A percentile compares a stretch with the other conserved stretches of the same genome.
Evolutionary conservation across 2,113 vertebrate species (phyloP).

Genomic region (Ciconia boyciana): DNA sequence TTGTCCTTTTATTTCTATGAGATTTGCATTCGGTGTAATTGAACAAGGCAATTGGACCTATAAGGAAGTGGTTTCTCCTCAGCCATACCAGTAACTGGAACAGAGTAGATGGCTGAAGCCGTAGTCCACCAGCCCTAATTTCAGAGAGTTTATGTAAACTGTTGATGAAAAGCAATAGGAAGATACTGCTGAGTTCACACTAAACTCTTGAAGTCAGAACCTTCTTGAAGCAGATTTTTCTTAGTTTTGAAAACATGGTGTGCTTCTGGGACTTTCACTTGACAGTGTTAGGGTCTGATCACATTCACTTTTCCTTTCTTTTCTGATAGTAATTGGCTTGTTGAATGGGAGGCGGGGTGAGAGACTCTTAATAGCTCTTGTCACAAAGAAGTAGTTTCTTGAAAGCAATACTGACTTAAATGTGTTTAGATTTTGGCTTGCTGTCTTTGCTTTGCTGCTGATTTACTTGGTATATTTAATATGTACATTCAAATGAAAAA

Average conservation of each 20-base stretch:
- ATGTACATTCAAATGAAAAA: neutral
- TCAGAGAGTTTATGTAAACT: fast-evolving
- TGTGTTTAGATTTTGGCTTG: neutral
- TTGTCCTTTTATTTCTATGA: neutral
- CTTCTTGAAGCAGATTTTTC: neutral
- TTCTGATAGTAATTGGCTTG: neutral
- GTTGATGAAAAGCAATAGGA: neutral
- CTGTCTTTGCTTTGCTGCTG: neutral
- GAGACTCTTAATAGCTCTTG: neutral
- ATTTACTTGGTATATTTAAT: fast-evolving
- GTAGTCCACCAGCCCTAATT: fast-evolving
- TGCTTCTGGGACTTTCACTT: neutral
- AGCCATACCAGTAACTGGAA: fast-evolving
- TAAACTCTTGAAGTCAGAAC: neutral
- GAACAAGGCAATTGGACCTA: neutral
- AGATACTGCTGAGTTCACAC: neutral
- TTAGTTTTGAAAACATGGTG: neutral
- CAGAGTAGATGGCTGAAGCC: fast-evolving
- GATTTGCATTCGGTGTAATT: neutral
- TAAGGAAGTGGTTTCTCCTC: neutral
- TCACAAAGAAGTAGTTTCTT: neutral
- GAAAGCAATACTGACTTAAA: neutral
- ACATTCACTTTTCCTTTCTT: neutral
- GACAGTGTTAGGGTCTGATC: neutral
- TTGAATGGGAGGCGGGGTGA: neutral